These are phyloP conservation scores for Diuraphis noxia DNA, from an alignment of 1,140 invertebrate species.

Conservation along the genomic window DNA sequence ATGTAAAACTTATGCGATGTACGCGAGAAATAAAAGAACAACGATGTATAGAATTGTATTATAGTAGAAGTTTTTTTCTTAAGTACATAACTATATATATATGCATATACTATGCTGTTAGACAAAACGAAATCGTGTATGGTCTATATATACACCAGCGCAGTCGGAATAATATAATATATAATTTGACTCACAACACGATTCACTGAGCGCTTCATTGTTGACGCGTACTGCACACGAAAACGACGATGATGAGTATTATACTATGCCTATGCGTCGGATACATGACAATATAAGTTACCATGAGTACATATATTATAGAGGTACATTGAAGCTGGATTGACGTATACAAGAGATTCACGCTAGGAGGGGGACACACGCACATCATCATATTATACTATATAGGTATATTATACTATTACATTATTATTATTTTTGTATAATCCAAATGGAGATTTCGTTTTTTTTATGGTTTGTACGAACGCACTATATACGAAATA, in stretches of 20 bases:
- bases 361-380: background rate
- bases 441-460: background rate
- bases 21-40: slow-evolving; percentile 32
- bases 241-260: background rate
- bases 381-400: background rate
- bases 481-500: background rate
- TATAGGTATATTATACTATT: background rate
- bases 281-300: background rate
- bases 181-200: slow-evolving; percentile 15
- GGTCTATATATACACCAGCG: background rate
- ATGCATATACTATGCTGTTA: background rate
- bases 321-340: background rate
- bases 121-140: slow-evolving; percentile 45
- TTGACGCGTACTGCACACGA: background rate
- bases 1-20: background rate
- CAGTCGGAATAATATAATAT: slow-evolving; percentile 8
- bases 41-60: slow-evolving; percentile 18
- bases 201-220: slow-evolving; percentile 12
- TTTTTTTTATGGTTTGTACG: background rate
- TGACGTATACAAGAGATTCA: background rate
- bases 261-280: background rate
- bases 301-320: background rate
- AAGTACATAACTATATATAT: background rate
- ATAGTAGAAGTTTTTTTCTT: slow-evolving; percentile 17
- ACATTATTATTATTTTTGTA: background rate